Evolutionary conservation across 2,888 invertebrate genomes (phyloP).

Genomic region (Cheilosia urbana): DNA sequence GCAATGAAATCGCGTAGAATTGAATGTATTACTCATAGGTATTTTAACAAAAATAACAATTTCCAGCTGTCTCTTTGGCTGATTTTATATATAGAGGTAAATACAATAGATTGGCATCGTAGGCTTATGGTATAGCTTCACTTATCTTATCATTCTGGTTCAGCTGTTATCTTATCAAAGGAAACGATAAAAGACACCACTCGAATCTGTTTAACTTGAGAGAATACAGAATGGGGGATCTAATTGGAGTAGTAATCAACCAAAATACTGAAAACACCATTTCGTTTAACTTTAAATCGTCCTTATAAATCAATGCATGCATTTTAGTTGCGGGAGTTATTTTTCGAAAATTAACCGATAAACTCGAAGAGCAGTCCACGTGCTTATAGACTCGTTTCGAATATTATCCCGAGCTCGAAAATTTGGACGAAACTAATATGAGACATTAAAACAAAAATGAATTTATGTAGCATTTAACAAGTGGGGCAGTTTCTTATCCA

Average conservation of each 20-base stretch:
- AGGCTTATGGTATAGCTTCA: conserved; percentile 22
- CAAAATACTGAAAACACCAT: background rate
- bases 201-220: background rate
- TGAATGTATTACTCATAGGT: conserved; percentile 7
- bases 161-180: conserved; percentile 40
- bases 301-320: background rate
- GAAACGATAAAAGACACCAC: background rate
- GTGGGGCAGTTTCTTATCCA: no score
- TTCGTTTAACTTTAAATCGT: background rate
- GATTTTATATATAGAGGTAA: conserved; percentile 21
- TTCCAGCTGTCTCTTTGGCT: conserved; percentile 11
- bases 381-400: no score
- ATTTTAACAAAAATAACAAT: conserved; percentile 2
- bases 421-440: no score
- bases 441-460: no score
- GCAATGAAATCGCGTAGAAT: background rate
- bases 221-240: conserved; percentile 5
- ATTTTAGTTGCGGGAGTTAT: no score
- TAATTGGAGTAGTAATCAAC: background rate
- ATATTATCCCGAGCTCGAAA: no score
- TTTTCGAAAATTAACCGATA: no score
- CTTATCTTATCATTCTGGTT: conserved; percentile 42
- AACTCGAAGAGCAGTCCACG: no score
- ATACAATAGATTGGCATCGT: conserved; percentile 38
- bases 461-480: no score